These are phyloP conservation scores for Oxygymnocypris stewartii DNA, from an alignment of 2,113 vertebrate species.

Conservation along the genomic window DNA sequence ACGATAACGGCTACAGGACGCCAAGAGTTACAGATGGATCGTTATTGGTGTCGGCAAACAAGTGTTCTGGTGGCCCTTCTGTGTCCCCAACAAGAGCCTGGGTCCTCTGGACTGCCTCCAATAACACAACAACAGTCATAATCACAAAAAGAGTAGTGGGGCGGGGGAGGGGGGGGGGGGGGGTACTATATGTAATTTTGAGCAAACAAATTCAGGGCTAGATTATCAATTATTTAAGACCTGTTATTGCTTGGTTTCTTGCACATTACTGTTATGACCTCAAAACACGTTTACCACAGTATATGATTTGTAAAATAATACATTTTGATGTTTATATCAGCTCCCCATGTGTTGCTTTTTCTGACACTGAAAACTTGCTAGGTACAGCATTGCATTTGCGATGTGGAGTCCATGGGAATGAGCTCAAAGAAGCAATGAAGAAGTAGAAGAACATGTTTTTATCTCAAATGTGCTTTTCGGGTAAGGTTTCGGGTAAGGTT, in stretches of 20 bases:
- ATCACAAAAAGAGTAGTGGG: not conserved
- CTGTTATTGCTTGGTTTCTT: not conserved
- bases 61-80: slow-evolving; percentile 25
- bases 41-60: slow-evolving; percentile 44
- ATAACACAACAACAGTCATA: slow-evolving; percentile 12
- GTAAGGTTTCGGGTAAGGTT: not conserved
- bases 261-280: not conserved
- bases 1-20: slow-evolving; percentile 39
- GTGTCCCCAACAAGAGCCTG: slow-evolving; percentile 4
- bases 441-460: not conserved
- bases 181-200: too few species aligned
- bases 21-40: slow-evolving; percentile 32
- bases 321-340: not conserved
- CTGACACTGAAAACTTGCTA: not conserved
- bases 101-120: slow-evolving; percentile 11
- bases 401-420: not conserved
- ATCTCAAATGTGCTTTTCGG: not conserved
- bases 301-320: not conserved
- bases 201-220: too few species aligned
- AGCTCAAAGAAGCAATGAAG: too few species aligned
- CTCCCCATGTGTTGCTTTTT: not conserved
- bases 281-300: not conserved
- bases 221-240: not conserved
- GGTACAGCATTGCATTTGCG: not conserved
- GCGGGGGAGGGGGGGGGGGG: too few species aligned